Evolutionary conservation across 1,140 invertebrate species (phyloP).

Genomic region (Panagrolaimus sp.): DNA sequence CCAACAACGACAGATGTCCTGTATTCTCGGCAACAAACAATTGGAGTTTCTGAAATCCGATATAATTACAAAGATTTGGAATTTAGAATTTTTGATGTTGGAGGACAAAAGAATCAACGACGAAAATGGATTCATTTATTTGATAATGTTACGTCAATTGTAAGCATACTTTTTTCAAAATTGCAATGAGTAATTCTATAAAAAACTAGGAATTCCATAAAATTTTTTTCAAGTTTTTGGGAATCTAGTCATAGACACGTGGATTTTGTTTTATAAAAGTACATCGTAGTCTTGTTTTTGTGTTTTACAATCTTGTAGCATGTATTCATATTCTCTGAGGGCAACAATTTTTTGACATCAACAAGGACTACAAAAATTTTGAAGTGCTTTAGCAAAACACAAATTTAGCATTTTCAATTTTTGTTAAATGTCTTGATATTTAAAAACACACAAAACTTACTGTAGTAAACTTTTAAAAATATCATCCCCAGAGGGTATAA

Average conservation of each 20-base stretch:
- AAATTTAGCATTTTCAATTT: no score
- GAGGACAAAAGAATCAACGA: conserved; percentile 73
- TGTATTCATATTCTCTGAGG: no score
- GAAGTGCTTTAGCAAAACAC: no score
- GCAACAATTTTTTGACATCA: no score
- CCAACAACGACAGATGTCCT: conserved; percentile 64
- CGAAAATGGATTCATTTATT: conserved; percentile 70
- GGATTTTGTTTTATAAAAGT: conserved; percentile 18
- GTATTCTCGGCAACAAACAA: conserved; percentile 28
- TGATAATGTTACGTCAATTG: conserved; percentile 58
- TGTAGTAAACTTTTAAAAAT: no score
- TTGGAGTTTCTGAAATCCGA: conserved; percentile 34
- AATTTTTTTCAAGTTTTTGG: background rate
- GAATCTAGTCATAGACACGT: no score
- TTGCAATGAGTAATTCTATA: background rate
- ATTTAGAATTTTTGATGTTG: conserved; percentile 61
- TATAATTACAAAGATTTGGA: conserved; percentile 36
- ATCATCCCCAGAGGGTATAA: no score
- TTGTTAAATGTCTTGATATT: no score
- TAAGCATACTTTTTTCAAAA: conserved; percentile 60
- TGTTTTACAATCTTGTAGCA: no score
- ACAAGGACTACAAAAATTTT: no score
- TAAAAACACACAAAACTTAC: no score
- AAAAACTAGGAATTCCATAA: background rate
- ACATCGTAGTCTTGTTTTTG: conserved; percentile 49